Evolutionary conservation across 2,888 invertebrate genomes (phyloP), one percentile per base, ranked within the genome.

Genomic region (Nemotelus pantherinus): DNA sequence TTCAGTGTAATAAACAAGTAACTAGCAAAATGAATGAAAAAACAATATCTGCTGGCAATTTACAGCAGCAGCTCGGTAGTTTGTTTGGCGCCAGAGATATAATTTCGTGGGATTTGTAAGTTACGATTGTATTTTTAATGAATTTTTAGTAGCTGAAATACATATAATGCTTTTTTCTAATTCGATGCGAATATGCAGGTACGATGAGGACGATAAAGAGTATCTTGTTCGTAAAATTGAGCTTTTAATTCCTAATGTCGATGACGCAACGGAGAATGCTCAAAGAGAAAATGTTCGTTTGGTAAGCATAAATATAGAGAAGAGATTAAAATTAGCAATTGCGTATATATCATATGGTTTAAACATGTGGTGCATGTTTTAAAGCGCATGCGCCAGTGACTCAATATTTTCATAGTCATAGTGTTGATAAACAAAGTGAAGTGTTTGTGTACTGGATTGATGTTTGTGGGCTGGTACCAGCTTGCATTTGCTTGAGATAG

Each of bases 1-100:
- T 82, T 77, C 6, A 82, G 85, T n/a, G 78, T 80, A 3, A 70
- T 25, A 80, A 25, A 25, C 82, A 0, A 79, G 86, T 2, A 84
- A 84, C 68, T 25, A 25, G 25, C 25, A 70, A n/a, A 41, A 47
- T 53, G 41, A 55, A 70, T 2, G 55, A 70, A 55, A 3, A 9
- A 50, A 70, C 45, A 47, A 43, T 25, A 63, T 48, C 74, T 2
- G 74, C 74, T 25, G 45, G 39, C 4, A 50, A 74, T 47, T 39
- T 74, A 48, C 74, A 74, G 41, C 74, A 74, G 41, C 48, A 60
- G 10, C 48, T 74, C 4, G 74, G 74, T 6, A 74, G 74, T n/a
- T 48, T 74, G 44, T 63, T 50, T 41, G 74, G 74, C 2, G 60
- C 74, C 25, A 57, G 48, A 41, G 74, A 74, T 41, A 43, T 63